Base-by-base conservation (phyloP, 2,888 invertebrate species). In the Exocentrus adspersus region DNA sequence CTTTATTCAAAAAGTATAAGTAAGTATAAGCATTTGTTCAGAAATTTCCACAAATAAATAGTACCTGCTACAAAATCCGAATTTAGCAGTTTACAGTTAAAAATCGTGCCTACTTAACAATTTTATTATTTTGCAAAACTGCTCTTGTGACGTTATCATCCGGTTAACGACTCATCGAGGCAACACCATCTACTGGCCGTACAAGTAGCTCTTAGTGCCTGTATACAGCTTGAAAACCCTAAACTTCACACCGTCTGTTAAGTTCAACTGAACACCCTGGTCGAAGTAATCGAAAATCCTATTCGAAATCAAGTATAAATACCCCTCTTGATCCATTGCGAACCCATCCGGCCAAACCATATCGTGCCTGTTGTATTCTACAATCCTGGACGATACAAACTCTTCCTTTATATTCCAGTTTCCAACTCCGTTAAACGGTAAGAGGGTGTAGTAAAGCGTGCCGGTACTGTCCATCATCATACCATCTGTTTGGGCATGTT, bases 331-430 rank as follows among this genome's bases (percentile, higher is more conserved):
- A 77, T 90, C 90, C 75, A 90, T 89, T 1, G 87, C 86, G 78
- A 91, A 90, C 12, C 89, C 86, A 75, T 89, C 89, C 0, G 89
- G 86, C 91, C 91, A 92, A 76, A 90, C 88, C 73, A 90, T 87
- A 71, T 85, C 86, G 62, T 85, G 84, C 54, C 86, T 85, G 78
- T 91, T 89, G 66, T 87, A 84, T 12, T 89, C 87, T 10, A 80
- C 56, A 20, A 79, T 69, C 58, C 69, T 53, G 2, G 78, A 87
- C 60, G 82, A 82, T 42, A 82, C 83, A 73, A 89, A 87, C 51
- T 85, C 82, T 57, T 83, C 75, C 20, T 85, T 84, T 1, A 87
- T 87, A 77, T 91, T 89, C 90, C 91, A 91, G 80, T 86, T 87
- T 10, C 87, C 88, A 48, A 92, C 87, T 1, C 89, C 88, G 68